Conservation (phyloP, 2,113 vertebrate species). For the Ovibos moschatus region DNA sequence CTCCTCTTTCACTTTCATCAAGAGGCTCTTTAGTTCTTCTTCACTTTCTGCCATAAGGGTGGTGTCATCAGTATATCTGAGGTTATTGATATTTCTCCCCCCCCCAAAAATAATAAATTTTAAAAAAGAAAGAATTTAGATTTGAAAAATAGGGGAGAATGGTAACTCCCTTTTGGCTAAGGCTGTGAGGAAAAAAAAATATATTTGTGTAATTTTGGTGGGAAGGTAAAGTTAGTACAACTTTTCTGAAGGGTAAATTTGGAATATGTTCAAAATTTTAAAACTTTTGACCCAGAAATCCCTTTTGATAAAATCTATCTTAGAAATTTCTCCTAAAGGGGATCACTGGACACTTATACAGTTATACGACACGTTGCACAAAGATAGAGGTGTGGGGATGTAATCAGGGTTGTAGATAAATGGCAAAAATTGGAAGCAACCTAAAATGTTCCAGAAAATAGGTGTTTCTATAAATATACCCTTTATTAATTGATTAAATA, state of each 20-base stretch:
- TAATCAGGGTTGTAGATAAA: not conserved
- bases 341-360: not conserved
- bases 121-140: not conserved
- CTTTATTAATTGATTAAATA: not conserved
- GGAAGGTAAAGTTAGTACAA: not conserved
- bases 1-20: not conserved
- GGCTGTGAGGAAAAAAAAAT: not conserved
- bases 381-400: not conserved
- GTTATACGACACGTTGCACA: not conserved
- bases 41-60: not conserved
- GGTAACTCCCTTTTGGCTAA: not conserved
- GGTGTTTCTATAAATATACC: not conserved
- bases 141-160: not conserved
- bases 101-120: not conserved
- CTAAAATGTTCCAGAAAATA: not conserved
- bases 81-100: not conserved
- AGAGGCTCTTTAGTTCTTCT: not conserved
- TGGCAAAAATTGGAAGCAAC: not conserved
- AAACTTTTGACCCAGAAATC: slow-evolving; percentile 21
- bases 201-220: not conserved
- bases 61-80: not conserved
- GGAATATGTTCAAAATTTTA: not conserved
- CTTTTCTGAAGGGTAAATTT: not conserved
- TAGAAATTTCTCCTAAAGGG: not conserved
- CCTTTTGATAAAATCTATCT: not conserved